phyloP scores from a whole-genome alignment of 2,797 vertebrate genomes.

The Dermochelys coriacea region DNA sequence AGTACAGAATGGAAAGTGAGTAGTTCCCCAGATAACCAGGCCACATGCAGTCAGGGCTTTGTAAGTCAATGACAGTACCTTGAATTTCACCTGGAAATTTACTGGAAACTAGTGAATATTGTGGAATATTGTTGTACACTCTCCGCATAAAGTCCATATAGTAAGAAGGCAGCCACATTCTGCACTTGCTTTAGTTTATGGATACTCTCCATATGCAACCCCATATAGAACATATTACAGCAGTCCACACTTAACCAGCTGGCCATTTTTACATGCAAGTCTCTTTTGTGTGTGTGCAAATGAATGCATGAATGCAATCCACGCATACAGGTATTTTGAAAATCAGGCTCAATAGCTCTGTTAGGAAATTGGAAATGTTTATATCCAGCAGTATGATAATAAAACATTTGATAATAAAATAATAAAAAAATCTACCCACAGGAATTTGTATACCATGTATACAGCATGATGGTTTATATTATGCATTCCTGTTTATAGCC shows the following conservation, averaged over 20 bases:
- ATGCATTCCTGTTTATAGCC: neutral
- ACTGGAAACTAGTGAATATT: fast-evolving
- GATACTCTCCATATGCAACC: neutral
- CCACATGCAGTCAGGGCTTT: neutral
- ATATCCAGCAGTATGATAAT: neutral
- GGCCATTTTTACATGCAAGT: neutral
- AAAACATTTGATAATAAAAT: neutral
- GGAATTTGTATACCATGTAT: neutral
- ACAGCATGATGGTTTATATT: neutral
- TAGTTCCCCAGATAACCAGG: neutral
- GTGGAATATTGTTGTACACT: neutral
- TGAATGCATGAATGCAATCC: neutral
- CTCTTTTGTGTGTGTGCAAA: neutral
- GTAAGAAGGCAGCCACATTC: fast-evolving
- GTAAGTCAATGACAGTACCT: neutral
- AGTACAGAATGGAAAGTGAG: neutral
- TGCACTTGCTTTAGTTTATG: neutral
- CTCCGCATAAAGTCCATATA: neutral
- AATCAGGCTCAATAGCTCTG: neutral
- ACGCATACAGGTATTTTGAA: neutral
- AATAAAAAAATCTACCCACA: neutral
- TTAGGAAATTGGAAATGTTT: fast-evolving
- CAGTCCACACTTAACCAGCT: neutral
- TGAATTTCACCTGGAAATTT: neutral
- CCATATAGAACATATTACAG: fast-evolving